A percentile compares a stretch with the other conserved stretches of the same genome.
These are phyloP conservation scores for Monochamus alternatus DNA, from an alignment of 2,888 invertebrate species.

Conservation along the genomic window DNA sequence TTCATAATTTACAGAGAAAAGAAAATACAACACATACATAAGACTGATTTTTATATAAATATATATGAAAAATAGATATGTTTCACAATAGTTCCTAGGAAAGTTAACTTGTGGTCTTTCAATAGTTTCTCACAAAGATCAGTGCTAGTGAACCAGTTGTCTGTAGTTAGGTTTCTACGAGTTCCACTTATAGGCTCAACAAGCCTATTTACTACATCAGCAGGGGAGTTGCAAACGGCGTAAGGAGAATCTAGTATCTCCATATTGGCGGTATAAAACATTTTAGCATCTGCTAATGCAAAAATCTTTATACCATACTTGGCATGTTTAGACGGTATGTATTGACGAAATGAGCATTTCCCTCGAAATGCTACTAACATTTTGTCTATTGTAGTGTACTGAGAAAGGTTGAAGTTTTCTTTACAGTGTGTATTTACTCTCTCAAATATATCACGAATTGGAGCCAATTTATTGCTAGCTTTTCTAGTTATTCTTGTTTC, in stretches of 20 bases:
- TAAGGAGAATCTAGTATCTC: constrained; percentile 29
- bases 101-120: constrained; percentile 48
- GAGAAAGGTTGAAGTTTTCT: constrained; percentile 37
- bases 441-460: constrained; percentile 40
- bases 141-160: constrained; percentile 54
- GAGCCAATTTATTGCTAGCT: constrained; percentile 35
- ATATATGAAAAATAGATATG: not conserved
- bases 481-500: constrained; percentile 37
- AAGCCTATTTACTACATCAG: constrained; percentile 42
- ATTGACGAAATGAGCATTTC: constrained; percentile 41
- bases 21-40: not conserved
- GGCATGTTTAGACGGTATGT: constrained; percentile 43
- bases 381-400: constrained; percentile 40
- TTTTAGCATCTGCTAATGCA: not conserved
- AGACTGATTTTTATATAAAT: not conserved
- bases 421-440: constrained; percentile 41
- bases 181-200: constrained; percentile 45
- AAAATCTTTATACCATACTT: constrained; percentile 46
- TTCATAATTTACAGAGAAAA: not conserved
- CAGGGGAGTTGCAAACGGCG: constrained; percentile 26
- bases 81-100: constrained; percentile 50
- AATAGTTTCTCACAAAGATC: constrained; percentile 43
- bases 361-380: constrained; percentile 27
- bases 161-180: constrained; percentile 55
- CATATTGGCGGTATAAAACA: constrained; percentile 19